Evolutionary conservation across 2,113 vertebrate genomes (phyloP), one percentile per base, ranked within the genome.

Genomic region (Reinhardtius hippoglossoides): DNA sequence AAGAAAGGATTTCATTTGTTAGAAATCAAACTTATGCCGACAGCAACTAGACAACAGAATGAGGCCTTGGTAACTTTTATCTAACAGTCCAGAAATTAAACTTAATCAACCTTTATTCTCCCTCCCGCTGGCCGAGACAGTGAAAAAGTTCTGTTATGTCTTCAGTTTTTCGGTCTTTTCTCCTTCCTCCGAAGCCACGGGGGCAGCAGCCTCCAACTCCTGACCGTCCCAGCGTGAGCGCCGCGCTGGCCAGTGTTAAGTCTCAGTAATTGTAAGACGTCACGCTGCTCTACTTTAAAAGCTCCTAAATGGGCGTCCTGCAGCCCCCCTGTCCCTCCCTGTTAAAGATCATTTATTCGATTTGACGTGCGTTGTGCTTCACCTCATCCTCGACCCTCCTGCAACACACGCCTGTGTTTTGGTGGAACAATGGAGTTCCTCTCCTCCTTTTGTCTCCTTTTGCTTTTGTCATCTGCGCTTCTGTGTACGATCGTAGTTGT

Each of bases 241-340:
- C 73, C 76, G 89, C 37, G 31, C 31, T 31, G 31, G 3, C 83
- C 88, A 79, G 87, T 70, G 81, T 81, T 91, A 89, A 91, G 81
- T 87, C 92, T 89, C 87, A 80, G 87, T 94, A 94, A 94, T 94
- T 93, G 44, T 1, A 92, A 91, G 90, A 88, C 89, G 83, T 91
- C 93, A 94, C 75, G 93, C 93, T 93, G 93, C 61, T 90, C 73
- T 71, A 83, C 91, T 93, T 92, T 92, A 92, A 92, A 92, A 81
- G 91, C 90, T 84, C 85, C 82, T 83, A 90, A 92, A 88, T 80
- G 81, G 81, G 81, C 87, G 76, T 59, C 66, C 67, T 27, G 52
- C 74, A 10, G 80, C 7, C 69, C 26, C 56, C 60, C 60, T 16
- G 9, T 60, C 76, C 67, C 87, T 76, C 66, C 70, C 87, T 58